Evolutionary conservation across 2,888 invertebrate genomes (phyloP).

Genomic region (Caenorhabditis plicata): DNA sequence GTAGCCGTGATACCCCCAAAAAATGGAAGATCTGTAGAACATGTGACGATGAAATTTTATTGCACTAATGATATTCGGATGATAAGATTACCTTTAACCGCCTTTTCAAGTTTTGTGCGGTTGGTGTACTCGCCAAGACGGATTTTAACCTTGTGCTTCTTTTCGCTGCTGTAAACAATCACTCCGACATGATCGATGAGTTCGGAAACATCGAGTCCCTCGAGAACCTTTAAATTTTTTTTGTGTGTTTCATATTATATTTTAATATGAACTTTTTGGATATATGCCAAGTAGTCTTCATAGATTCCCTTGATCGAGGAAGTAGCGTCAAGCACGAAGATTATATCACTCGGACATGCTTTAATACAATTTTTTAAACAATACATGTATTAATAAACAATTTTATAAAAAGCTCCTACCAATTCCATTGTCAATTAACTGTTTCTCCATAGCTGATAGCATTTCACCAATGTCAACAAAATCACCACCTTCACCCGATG

Average conservation of each 20-base stretch:
- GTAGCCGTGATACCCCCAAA: slow-evolving; percentile 56
- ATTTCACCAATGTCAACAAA: slow-evolving; percentile 10
- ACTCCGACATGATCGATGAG: slow-evolving; percentile 33
- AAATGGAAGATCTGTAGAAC: slow-evolving; percentile 37
- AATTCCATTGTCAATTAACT: slow-evolving; percentile 10
- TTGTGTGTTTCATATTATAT: background rate
- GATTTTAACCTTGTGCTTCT: slow-evolving; percentile 29
- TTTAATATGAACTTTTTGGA: slow-evolving; percentile 20
- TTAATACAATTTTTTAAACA: too few relatives aligned
- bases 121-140: slow-evolving; percentile 24
- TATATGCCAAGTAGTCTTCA: slow-evolving; percentile 17
- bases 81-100: background rate
- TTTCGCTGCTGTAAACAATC: slow-evolving; percentile 30
- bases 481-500: slow-evolving; percentile 7
- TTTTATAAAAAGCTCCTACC: too few relatives aligned
- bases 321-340: slow-evolving; percentile 37
- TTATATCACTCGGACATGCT: slow-evolving; percentile 26
- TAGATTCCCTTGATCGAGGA: slow-evolving; percentile 27
- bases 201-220: slow-evolving; percentile 31
- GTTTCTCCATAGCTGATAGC: slow-evolving; percentile 16
- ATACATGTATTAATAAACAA: background rate
- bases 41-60: slow-evolving; percentile 2
- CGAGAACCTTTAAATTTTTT: slow-evolving; percentile 18
- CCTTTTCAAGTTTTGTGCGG: slow-evolving; percentile 1
- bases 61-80: background rate